Conservation (phyloP, 2,888 invertebrate species). For the Scaptomyza tumidula region DNA sequence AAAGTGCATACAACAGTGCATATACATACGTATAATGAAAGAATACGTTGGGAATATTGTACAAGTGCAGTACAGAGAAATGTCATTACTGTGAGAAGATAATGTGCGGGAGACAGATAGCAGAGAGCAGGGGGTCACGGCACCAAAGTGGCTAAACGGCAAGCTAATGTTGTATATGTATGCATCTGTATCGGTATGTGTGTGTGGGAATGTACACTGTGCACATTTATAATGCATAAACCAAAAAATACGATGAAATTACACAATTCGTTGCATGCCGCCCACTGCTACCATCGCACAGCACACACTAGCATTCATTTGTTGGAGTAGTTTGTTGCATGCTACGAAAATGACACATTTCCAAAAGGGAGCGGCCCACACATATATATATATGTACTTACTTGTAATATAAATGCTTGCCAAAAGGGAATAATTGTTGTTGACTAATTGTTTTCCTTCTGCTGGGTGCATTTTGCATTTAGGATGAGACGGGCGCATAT, state of each 20-base stretch:
- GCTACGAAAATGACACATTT: slow-evolving; percentile 32
- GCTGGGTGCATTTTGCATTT: slow-evolving; percentile 2
- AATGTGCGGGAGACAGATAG: too few relatives aligned
- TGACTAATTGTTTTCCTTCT: slow-evolving; percentile 20
- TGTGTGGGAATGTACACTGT: background rate
- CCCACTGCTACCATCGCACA: background rate
- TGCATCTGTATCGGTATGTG: too few relatives aligned
- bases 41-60: background rate
- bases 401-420: background rate
- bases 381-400: background rate
- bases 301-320: background rate
- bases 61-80: background rate
- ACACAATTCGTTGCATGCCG: slow-evolving; percentile 13
- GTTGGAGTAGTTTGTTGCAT: background rate
- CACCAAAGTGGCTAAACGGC: background rate
- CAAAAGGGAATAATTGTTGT: background rate
- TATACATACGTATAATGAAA: background rate
- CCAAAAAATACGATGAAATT: slow-evolving; percentile 9
- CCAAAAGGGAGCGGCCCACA: slow-evolving; percentile 1
- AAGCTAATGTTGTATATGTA: background rate
- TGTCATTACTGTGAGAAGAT: background rate
- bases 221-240: slow-evolving; percentile 13
- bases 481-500: slow-evolving; percentile 99
- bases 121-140: too few relatives aligned
- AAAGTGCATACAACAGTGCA: background rate